These are phyloP conservation scores for Motacilla tschutschensis DNA, from an alignment of 2,113 vertebrate species.

Conservation along the genomic window DNA sequence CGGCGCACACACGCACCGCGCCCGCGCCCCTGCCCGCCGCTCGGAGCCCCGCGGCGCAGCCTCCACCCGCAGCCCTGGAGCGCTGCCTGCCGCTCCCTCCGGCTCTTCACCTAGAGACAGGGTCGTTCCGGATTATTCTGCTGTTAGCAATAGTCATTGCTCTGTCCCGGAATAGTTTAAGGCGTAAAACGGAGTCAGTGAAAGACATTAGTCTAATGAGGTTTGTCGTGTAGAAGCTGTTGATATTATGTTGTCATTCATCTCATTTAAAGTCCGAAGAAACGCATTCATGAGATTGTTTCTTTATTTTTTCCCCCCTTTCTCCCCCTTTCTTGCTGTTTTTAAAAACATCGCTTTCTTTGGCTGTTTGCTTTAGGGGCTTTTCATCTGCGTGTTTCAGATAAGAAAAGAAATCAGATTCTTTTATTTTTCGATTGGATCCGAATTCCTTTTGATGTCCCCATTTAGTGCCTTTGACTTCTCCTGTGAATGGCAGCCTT, in stretches of 20 bases:
- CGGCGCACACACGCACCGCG: neutral
- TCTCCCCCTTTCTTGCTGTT: conserved; percentile 66
- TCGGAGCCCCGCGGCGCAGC: neutral
- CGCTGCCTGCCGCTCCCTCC: neutral
- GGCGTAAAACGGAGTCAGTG: conserved; percentile 46
- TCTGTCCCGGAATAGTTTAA: conserved; percentile 4
- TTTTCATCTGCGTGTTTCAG: conserved; percentile 76
- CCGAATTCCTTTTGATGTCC: conserved; percentile 82
- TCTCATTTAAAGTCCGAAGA: conserved; percentile 68
- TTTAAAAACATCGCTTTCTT: conserved; percentile 74
- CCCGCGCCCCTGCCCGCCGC: neutral
- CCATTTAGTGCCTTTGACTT: conserved; percentile 79
- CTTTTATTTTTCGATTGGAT: conserved; percentile 81
- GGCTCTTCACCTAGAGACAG: neutral
- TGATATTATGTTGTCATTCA: conserved; percentile 72
- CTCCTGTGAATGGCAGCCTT: conserved; percentile 78
- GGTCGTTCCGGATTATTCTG: conserved; percentile 37
- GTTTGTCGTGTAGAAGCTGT: conserved; percentile 61
- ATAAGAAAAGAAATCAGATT: conserved; percentile 79
- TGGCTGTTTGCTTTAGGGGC: conserved; percentile 84
- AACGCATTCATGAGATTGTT: conserved; percentile 82
- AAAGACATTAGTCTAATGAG: conserved; percentile 61
- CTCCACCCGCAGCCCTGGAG: neutral
- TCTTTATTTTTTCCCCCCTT: conserved; percentile 70
- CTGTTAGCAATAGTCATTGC: conserved; percentile 2